Conservation (phyloP, 30 jellyfish, hydroid and myxozoan species). For the Turritopsis dohrnii region DNA sequence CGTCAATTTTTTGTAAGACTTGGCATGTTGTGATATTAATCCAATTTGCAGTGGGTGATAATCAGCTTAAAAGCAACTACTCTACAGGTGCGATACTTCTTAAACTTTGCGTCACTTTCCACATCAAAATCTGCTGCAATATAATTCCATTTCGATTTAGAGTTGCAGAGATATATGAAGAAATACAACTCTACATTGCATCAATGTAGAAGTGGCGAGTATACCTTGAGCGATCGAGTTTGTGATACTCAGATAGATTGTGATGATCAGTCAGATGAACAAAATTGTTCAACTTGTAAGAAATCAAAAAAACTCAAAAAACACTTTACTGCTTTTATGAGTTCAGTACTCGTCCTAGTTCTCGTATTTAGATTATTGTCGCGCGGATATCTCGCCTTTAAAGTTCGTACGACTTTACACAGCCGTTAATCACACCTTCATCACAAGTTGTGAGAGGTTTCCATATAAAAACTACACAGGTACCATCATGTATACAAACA, state of each 20-base stretch:
- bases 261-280: conserved; percentile 39
- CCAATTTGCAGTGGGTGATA: too few relatives aligned
- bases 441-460: background rate
- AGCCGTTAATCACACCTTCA: background rate
- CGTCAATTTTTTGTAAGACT: too few relatives aligned
- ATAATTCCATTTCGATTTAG: too few relatives aligned
- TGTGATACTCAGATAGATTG: conserved; percentile 43
- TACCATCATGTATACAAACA: too few relatives aligned
- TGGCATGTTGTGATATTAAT: too few relatives aligned
- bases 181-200: conserved; percentile 18
- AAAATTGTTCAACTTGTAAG: conserved; percentile 40
- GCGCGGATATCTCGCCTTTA: background rate
- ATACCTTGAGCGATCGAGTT: conserved; percentile 27
- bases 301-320: background rate
- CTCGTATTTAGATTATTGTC: background rate
- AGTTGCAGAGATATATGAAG: conserved; percentile 23
- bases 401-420: background rate
- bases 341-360: background rate
- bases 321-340: background rate
- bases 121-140: too few relatives aligned
- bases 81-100: too few relatives aligned
- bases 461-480: background rate
- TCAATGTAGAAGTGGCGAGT: conserved; percentile 36
- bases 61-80: too few relatives aligned
- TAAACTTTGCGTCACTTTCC: too few relatives aligned